Evolutionary conservation across 2,888 invertebrate species (phyloP).

Genomic region (Ellobium chinense): DNA sequence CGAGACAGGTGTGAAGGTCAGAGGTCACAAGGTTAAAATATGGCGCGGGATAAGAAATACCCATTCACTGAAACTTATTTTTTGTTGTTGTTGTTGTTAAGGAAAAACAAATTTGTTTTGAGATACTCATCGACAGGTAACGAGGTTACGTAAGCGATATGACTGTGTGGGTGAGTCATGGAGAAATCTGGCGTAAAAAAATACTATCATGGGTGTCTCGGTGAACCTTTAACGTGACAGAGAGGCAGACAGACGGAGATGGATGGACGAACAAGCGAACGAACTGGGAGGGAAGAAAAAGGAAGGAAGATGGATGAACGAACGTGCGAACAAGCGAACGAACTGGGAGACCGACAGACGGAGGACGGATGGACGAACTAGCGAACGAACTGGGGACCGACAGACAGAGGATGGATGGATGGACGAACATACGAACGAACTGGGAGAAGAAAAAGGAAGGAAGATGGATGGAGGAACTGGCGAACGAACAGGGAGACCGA

Average conservation of each 20-base stretch:
- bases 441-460: not conserved
- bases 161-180: no score
- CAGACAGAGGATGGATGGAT: not conserved
- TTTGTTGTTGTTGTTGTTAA: no score
- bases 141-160: no score
- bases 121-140: no score
- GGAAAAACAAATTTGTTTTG: no score
- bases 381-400: not conserved
- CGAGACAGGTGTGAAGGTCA: not conserved
- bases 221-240: no score
- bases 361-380: not conserved
- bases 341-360: not conserved
- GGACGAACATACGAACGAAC: not conserved
- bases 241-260: no score
- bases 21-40: not conserved
- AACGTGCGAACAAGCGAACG: no score
- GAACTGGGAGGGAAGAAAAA: not conserved
- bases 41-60: no score
- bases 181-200: no score
- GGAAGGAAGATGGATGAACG: not conserved
- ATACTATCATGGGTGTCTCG: no score
- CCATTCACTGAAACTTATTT: no score
- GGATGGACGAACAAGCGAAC: not conserved
- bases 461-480: not conserved
- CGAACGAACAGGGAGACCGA: not conserved